phyloP scores from a whole-genome alignment of 2,113 vertebrate species.

The Nettapus auritus region DNA sequence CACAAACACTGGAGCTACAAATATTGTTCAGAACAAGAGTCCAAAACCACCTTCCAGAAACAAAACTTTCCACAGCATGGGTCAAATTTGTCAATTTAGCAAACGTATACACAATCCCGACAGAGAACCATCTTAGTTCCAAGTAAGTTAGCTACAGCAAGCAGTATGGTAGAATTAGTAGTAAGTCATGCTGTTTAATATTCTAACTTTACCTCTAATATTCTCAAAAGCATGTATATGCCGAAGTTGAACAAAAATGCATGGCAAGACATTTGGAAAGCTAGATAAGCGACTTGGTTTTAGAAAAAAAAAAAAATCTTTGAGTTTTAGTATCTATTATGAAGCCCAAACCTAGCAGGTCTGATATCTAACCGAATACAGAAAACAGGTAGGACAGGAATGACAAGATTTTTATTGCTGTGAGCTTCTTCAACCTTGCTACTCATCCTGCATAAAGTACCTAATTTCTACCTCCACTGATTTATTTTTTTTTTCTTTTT shows the following conservation, averaged over 20 bases:
- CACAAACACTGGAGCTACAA: background rate
- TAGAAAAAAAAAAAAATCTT: background rate
- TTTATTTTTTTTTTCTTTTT: background rate
- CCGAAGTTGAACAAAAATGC: background rate
- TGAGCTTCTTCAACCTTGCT: background rate
- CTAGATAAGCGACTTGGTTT: background rate
- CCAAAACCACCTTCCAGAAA: background rate
- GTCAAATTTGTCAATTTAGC: background rate
- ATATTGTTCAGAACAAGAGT: background rate
- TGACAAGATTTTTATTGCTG: background rate
- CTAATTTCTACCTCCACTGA: background rate
- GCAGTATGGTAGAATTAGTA: background rate
- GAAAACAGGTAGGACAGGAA: conserved; percentile 1
- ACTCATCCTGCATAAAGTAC: background rate
- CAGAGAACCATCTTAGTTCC: background rate
- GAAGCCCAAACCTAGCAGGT: background rate
- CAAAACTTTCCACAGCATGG: background rate
- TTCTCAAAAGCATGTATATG: background rate
- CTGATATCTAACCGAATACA: conserved; percentile 17
- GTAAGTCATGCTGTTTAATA: background rate
- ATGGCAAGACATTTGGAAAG: background rate
- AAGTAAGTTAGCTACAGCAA: background rate
- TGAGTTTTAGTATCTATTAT: background rate
- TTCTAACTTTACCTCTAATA: background rate
- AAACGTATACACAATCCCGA: background rate